Conservation (phyloP, 2,113 vertebrate species). For the Nesoenas mayeri region DNA sequence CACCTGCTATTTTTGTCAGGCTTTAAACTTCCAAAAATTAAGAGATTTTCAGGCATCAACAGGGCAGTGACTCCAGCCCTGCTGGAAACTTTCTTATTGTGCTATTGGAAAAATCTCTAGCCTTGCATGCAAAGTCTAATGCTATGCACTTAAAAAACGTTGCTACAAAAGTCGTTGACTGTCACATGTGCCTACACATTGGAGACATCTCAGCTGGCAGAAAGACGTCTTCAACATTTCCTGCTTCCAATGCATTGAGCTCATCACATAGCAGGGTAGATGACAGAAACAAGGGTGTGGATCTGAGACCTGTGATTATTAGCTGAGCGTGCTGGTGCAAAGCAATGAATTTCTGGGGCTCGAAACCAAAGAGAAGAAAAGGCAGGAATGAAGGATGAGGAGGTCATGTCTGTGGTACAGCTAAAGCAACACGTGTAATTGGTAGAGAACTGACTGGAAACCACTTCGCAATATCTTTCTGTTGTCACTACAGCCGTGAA, state of each 20-base stretch:
- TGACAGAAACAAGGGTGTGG: slow-evolving; percentile 63
- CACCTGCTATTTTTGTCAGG: background rate
- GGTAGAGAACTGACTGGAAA: background rate
- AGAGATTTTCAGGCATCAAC: background rate
- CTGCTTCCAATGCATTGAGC: slow-evolving; percentile 60
- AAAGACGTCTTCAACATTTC: slow-evolving; percentile 2
- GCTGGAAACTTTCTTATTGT: background rate
- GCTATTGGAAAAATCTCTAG: background rate
- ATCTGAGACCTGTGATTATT: slow-evolving; percentile 42
- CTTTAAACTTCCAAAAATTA: background rate
- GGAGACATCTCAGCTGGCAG: background rate
- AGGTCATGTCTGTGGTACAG: background rate
- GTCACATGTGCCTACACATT: background rate
- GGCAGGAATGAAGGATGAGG: background rate
- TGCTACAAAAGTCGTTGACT: background rate
- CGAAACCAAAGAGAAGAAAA: background rate
- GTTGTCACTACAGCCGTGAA: background rate
- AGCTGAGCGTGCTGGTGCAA: background rate
- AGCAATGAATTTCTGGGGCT: slow-evolving; percentile 8
- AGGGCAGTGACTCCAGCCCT: background rate
- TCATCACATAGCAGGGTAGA: slow-evolving; percentile 52
- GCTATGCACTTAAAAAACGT: background rate
- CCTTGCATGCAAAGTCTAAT: background rate
- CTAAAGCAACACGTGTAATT: background rate
- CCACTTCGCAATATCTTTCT: background rate